Percentiles rank a stretch among this genome's conserved stretches.
These are phyloP conservation scores for Brachyhypopomus occidentalis DNA, from an alignment of 2,113 vertebrate genomes.

Conservation along the genomic window DNA sequence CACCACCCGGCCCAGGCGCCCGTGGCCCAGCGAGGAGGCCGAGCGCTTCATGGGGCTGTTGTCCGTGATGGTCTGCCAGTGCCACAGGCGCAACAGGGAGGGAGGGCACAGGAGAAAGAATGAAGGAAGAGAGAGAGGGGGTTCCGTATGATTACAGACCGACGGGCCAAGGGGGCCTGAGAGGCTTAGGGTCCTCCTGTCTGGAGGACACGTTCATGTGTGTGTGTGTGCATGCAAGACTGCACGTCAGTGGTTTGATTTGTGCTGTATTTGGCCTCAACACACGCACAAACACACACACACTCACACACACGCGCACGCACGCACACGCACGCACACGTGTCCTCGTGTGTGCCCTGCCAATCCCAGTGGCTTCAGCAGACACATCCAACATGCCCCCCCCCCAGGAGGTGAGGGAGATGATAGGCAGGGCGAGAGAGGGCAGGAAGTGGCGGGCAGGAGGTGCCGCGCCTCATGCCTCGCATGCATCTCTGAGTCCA, in stretches of 20 bases:
- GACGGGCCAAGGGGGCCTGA: constrained; percentile 37
- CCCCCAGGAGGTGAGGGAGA: constrained; percentile 29
- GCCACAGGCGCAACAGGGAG: constrained; percentile 45
- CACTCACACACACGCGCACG: neutral
- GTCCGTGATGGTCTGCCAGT: constrained; percentile 85
- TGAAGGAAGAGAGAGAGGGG: constrained; percentile 33
- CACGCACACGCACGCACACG: neutral
- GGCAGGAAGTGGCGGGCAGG: constrained; percentile 26
- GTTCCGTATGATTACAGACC: constrained; percentile 39
- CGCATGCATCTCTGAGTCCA: constrained; percentile 65
- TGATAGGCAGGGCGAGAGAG: constrained; percentile 5
- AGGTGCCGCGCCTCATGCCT: constrained; percentile 64
- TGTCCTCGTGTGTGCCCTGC: too few relatives aligned
- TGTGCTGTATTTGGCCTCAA: constrained; percentile 21
- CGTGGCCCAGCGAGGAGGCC: constrained; percentile 86
- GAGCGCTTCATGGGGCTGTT: constrained; percentile 92
- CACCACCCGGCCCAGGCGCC: constrained; percentile 74
- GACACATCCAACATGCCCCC: constrained; percentile 50
- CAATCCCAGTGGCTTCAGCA: constrained; percentile 12
- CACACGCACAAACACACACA: neutral
- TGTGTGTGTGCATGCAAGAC: constrained; percentile 11
- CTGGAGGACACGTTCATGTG: neutral
- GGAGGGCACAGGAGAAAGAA: constrained; percentile 36
- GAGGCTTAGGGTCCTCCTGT: constrained; percentile 39
- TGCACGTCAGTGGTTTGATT: constrained; percentile 10